A percentile compares a stretch with the other conserved stretches of the same genome.
Evolutionary conservation across 2,797 vertebrate genomes (phyloP).

Genomic region (Neomorphus geoffroyi): DNA sequence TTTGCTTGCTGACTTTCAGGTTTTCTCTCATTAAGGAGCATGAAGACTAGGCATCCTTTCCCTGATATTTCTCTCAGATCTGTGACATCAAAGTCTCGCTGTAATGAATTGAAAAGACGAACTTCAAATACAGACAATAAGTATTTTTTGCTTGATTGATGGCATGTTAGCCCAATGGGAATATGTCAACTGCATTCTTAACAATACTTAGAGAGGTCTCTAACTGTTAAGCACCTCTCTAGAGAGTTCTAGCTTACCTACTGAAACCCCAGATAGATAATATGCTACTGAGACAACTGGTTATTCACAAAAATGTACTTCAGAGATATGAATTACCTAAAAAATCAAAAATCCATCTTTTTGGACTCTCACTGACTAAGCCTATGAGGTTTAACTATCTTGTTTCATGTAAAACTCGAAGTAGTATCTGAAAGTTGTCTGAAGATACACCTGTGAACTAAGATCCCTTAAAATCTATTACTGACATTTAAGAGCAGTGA

Average conservation of each 20-base stretch:
- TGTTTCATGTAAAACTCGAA: neutral
- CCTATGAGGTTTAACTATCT: neutral
- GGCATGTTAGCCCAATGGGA: neutral
- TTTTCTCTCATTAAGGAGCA: slow-evolving; percentile 18
- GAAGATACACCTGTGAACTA: neutral
- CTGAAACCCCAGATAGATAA: neutral
- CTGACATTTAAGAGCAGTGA: neutral
- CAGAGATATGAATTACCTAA: neutral
- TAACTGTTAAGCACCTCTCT: neutral
- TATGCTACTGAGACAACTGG: neutral
- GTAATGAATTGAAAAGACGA: slow-evolving; percentile 30
- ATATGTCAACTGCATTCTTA: neutral
- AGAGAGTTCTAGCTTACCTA: neutral
- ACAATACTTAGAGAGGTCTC: neutral
- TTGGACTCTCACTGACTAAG: neutral
- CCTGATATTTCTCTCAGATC: slow-evolving; percentile 11
- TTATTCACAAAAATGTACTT: neutral
- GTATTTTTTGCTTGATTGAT: neutral
- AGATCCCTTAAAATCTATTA: neutral
- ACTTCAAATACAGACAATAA: slow-evolving; percentile 18
- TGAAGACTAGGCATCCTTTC: neutral
- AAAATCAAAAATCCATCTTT: neutral
- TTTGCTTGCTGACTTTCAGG: neutral
- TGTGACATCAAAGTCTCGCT: slow-evolving; percentile 28
- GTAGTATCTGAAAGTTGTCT: neutral